Base-by-base conservation (phyloP, 1,140 invertebrate genomes). In the Marisa cornuarietis region DNA sequence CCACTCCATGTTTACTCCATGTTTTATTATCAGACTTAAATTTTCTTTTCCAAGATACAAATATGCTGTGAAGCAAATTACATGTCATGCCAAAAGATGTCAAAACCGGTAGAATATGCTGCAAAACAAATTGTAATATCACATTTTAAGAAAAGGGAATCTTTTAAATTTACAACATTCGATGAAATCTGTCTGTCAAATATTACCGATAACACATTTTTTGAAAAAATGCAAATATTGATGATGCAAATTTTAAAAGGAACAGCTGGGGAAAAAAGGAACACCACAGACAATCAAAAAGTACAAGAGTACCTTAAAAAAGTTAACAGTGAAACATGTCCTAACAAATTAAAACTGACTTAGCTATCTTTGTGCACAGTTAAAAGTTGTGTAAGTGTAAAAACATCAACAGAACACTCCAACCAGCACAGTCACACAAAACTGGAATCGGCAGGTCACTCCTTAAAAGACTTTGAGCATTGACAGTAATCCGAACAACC, bases 101-200 rank as follows among this genome's bases (percentile, higher is more conserved):
- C 22, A 73, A 72, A 62, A 79, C 11, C 24, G 49, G 58, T 62
- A 63, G 61, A 73, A 79, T 52, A 22, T 61, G 42, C 69, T 72
- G 26, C 65, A 73, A 63, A 61, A 71, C 49, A 69, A 61, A 78
- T 61, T 18, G 26, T 78, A 71, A 26, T 69, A 78, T 71, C 49
- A 71, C 69, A 71, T 81, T 68, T 31, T 52, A 54, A 54, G 52
- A 73, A 54, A 73, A 73, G 52, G 51, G 71, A 49, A 73, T 52
- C 52, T 72, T 75, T 83, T 71, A 76, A 79, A 72, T 77, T 72
- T 73, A 58, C 81, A 80, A 77, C 74, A 79, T 75, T 49, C 51
- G 49, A 72, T 83, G 82, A 81, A 83, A 69, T 81, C 77, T 77
- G 63, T n/a, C 49, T 18, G 20, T 22, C 14, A 14, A n/a, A 31